These are phyloP conservation scores for Ormyrus thymus DNA, from an alignment of 2,888 invertebrate genomes.

Conservation along the genomic window DNA sequence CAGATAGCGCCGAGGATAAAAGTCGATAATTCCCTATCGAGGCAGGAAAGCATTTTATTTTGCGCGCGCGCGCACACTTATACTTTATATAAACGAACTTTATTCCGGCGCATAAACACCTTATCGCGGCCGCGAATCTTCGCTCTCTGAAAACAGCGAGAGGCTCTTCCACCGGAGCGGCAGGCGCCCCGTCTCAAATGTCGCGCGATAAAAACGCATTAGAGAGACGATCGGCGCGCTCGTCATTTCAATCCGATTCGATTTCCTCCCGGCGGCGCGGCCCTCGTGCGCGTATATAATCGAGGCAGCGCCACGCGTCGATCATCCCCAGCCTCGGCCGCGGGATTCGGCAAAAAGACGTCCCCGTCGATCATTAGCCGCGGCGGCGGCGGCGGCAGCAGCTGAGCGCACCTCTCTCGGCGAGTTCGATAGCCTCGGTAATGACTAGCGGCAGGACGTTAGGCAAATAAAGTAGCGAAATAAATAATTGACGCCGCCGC, in stretches of 20 bases:
- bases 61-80: background rate
- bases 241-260: too few species aligned
- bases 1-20: background rate
- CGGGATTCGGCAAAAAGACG: constrained; percentile 6
- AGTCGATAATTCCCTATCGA: background rate
- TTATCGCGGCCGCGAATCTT: background rate
- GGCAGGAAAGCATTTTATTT: background rate
- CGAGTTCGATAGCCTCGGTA: constrained; percentile 58
- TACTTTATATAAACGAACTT: background rate
- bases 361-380: constrained; percentile 34
- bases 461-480: constrained; percentile 73
- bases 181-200: too few species aligned
- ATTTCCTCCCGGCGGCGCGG: too few species aligned
- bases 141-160: too few species aligned
- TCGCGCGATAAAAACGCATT: too few species aligned
- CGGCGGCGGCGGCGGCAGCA: background rate
- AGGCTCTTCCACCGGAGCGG: too few species aligned
- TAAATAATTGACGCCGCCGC: constrained; percentile 73
- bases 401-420: background rate
- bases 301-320: constrained; percentile 2
- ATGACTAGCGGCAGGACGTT: constrained; percentile 66
- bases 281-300: too few species aligned
- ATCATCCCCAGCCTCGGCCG: background rate
- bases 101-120: background rate
- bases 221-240: too few species aligned